These are phyloP conservation scores for Xestia sexstrigata DNA, from an alignment of 2,888 invertebrate genomes.

Conservation along the genomic window DNA sequence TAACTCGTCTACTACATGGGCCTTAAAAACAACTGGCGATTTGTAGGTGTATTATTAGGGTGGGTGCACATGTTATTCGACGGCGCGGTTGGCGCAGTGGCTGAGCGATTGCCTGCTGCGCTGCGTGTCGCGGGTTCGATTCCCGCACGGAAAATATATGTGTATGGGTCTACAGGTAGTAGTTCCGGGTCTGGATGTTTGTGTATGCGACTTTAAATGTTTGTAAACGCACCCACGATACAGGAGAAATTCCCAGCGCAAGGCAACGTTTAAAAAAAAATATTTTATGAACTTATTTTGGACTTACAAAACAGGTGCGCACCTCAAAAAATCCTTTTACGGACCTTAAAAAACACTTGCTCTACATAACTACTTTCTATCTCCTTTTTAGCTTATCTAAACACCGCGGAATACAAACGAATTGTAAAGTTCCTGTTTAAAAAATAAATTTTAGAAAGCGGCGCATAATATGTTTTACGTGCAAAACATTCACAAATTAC, in stretches of 20 bases:
- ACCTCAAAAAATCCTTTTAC: constrained; percentile 8
- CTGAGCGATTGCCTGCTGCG: too few species aligned
- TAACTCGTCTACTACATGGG: not conserved
- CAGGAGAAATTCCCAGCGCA: too few species aligned
- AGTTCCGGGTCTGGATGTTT: too few species aligned
- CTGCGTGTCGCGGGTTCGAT: too few species aligned
- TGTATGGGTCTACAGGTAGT: too few species aligned
- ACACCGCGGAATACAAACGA: constrained; percentile 37
- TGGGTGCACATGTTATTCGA: too few species aligned
- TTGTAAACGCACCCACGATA: too few species aligned
- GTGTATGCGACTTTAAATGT: too few species aligned
- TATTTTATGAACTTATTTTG: not conserved
- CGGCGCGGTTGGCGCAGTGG: too few species aligned
- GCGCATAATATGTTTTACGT: constrained; percentile 51
- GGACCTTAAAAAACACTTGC: constrained; percentile 15
- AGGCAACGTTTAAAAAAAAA: too few species aligned
- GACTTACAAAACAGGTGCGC: not conserved
- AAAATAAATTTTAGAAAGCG: constrained; percentile 57
- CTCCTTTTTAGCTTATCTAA: constrained; percentile 49
- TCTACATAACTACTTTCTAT: constrained; percentile 50
- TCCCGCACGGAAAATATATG: too few species aligned
- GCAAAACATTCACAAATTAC: constrained; percentile 56
- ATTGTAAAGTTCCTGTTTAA: constrained; percentile 16
- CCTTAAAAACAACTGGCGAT: not conserved
- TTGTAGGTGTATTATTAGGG: not conserved